These are phyloP conservation scores for Sphaerodactylus townsendi DNA, from an alignment of 2,113 vertebrate genomes.

Conservation along the genomic window DNA sequence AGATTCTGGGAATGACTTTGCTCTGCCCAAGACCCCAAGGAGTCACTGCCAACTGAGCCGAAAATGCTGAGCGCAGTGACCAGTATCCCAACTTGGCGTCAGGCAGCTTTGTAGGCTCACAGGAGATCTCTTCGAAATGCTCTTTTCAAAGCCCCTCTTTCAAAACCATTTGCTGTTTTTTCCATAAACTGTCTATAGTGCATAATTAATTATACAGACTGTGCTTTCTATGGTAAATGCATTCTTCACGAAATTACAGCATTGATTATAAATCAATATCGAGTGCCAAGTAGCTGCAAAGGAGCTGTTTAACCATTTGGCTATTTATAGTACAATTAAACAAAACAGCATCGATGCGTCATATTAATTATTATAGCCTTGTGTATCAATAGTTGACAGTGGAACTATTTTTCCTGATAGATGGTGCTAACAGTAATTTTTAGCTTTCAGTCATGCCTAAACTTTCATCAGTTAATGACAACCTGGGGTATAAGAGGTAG, in stretches of 20 bases:
- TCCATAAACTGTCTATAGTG: background rate
- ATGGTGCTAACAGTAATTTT: background rate
- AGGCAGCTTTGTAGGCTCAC: no score
- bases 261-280: background rate
- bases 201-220: background rate
- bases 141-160: background rate
- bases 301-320: background rate
- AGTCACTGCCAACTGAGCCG: no score
- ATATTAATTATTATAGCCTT: background rate
- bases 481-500: background rate
- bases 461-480: background rate
- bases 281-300: background rate
- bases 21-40: no score
- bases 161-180: background rate
- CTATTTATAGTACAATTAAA: background rate
- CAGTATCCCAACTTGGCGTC: no score
- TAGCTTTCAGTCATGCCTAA: background rate
- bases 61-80: no score
- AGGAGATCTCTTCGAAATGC: background rate
- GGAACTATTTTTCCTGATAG: background rate
- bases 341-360: background rate
- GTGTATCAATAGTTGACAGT: background rate
- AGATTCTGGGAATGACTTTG: no score
- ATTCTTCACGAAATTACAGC: background rate
- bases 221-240: background rate